A percentile compares a stretch with the other conserved stretches of the same genome.
These are phyloP conservation scores for Chironomus tepperi DNA, from an alignment of 1,140 invertebrate species.

Conservation along the genomic window DNA sequence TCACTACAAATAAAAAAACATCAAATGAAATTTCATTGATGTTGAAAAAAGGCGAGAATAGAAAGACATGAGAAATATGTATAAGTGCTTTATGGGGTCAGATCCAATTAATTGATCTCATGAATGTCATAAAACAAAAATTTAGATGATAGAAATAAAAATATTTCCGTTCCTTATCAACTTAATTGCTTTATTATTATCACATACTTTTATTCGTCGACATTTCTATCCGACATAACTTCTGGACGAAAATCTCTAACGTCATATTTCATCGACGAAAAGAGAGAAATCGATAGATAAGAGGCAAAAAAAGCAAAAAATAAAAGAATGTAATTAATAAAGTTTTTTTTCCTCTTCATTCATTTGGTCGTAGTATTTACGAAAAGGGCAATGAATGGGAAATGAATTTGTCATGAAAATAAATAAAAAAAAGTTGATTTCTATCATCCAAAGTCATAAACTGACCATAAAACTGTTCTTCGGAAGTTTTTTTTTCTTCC, in stretches of 20 bases:
- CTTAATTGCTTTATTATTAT: constrained; percentile 19
- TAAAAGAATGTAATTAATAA: constrained; percentile 15
- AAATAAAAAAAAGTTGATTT: constrained; percentile 10
- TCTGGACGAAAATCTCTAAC: neutral
- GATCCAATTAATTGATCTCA: constrained; percentile 18
- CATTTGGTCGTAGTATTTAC: neutral
- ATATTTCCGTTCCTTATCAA: constrained; percentile 21
- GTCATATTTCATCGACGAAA: neutral
- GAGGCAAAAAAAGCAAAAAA: neutral
- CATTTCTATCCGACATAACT: neutral
- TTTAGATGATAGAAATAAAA: neutral
- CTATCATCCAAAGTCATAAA: constrained; percentile 8
- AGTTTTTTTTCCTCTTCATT: neutral
- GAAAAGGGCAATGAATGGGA: no score
- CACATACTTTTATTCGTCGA: neutral
- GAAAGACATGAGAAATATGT: no score
- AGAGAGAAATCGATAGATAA: neutral
- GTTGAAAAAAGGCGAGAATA: no score
- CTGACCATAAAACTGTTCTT: constrained; percentile 18
- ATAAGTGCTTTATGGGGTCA: neutral
- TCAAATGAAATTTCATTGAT: no score
- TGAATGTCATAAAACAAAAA: constrained; percentile 8
- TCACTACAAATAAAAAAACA: no score
- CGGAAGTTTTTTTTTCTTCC: neutral
- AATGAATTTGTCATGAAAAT: no score